Percentiles rank a stretch among this genome's conserved stretches.
Evolutionary conservation across 2,888 invertebrate species (phyloP).

Genomic region (Eupithecia centaureata): DNA sequence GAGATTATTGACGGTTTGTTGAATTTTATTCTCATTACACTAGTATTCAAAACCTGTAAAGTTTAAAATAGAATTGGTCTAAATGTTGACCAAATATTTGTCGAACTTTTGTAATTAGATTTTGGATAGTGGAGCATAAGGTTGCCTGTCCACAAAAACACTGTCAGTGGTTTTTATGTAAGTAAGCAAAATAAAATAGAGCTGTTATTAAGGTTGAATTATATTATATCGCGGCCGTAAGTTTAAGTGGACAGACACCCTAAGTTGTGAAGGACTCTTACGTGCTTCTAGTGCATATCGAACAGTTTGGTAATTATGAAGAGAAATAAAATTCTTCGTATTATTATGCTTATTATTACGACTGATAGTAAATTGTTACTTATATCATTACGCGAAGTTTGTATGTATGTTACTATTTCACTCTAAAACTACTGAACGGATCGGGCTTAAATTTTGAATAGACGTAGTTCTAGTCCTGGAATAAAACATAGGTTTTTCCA

Average conservation of each 20-base stretch:
- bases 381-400: too few relatives aligned
- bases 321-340: conserved; percentile 79
- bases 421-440: too few relatives aligned
- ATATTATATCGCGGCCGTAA: neutral
- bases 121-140: conserved; percentile 25
- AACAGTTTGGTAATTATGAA: conserved; percentile 76
- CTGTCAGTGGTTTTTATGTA: neutral
- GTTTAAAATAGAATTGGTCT: conserved; percentile 27
- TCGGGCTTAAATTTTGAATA: too few relatives aligned
- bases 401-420: too few relatives aligned
- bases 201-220: neutral
- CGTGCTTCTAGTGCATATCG: conserved; percentile 77
- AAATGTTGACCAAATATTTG: conserved; percentile 36
- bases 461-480: too few relatives aligned
- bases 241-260: conserved; percentile 20
- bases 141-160: conserved; percentile 12
- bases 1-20: conserved; percentile 24
- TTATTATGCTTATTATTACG: conserved; percentile 1
- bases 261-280: conserved; percentile 54
- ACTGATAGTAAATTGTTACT: too few relatives aligned
- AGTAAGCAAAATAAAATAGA: neutral
- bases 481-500: too few relatives aligned
- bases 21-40: conserved; percentile 27
- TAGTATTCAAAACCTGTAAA: conserved; percentile 25
- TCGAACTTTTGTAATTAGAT: conserved; percentile 31